Conservation (phyloP, 2,113 vertebrate species). For the Pluvianellus socialis region DNA sequence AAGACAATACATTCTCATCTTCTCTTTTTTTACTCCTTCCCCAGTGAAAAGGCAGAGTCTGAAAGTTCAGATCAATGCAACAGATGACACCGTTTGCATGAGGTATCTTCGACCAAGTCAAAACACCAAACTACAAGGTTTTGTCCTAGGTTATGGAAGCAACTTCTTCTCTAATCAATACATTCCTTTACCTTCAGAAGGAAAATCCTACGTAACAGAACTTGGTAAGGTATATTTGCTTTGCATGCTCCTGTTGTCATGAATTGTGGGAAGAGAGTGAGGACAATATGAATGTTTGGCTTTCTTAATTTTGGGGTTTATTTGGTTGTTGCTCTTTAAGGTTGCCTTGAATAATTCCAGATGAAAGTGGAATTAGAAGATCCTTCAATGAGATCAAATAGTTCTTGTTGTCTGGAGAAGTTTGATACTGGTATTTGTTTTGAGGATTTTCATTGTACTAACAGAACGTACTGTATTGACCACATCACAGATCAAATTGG, state of each 20-base stretch:
- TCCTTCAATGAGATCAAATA: neutral
- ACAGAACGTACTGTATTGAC: neutral
- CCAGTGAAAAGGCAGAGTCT: conserved; percentile 88
- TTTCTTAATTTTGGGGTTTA: neutral
- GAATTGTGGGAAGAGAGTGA: neutral
- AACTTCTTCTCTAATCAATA: conserved; percentile 91
- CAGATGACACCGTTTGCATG: conserved; percentile 89
- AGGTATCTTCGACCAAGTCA: conserved; percentile 85
- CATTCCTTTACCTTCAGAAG: conserved; percentile 87
- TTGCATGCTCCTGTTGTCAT: neutral
- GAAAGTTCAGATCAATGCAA: conserved; percentile 91
- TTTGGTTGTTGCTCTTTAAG: neutral
- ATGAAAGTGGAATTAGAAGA: neutral
- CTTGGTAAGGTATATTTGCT: conserved; percentile 82
- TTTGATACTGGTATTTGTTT: neutral
- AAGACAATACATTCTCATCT: neutral
- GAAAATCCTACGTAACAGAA: conserved; percentile 83
- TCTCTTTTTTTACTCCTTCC: neutral
- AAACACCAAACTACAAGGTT: conserved; percentile 88
- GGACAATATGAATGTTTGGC: neutral
- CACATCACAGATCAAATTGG: neutral
- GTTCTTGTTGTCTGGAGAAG: neutral
- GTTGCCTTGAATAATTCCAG: neutral
- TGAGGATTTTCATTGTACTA: neutral
- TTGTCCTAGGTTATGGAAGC: conserved; percentile 93